Conservation (phyloP, 2,888 invertebrate genomes). For the Pardosa pseudoannulata region DNA sequence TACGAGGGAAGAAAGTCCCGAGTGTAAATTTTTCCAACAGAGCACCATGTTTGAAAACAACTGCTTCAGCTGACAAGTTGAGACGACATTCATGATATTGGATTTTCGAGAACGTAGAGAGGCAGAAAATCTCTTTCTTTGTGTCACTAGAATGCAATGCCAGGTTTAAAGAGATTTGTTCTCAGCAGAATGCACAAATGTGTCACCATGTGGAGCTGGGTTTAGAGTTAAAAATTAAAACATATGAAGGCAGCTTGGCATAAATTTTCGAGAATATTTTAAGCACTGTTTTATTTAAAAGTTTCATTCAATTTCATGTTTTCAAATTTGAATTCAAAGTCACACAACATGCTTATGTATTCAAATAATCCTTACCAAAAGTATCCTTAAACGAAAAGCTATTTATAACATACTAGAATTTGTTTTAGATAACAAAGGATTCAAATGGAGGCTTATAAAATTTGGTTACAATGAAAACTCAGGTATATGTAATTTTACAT, state of each 20-base stretch:
- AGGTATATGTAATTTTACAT: no score
- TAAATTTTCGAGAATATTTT: background rate
- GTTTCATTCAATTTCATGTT: background rate
- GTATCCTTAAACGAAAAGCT: no score
- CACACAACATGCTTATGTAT: no score
- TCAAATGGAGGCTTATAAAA: no score
- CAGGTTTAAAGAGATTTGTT: slow-evolving; percentile 4
- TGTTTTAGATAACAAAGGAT: no score
- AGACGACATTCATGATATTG: background rate
- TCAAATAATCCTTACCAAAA: no score
- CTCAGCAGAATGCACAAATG: background rate
- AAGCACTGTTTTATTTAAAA: background rate
- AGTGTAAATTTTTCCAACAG: background rate
- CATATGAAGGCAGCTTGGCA: background rate
- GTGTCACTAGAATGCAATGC: background rate
- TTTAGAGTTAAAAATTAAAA: background rate
- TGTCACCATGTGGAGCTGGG: background rate
- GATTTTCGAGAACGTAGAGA: background rate
- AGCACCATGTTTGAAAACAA: slow-evolving; percentile 4
- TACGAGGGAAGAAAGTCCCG: background rate
- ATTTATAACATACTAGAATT: no score
- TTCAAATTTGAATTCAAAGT: no score
- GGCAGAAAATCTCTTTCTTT: background rate
- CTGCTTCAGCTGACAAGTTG: background rate
- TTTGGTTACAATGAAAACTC: no score